Evolutionary conservation across 2,888 invertebrate species (phyloP), one percentile per base, ranked within the genome.

Genomic region (Conchocele bisecta): DNA sequence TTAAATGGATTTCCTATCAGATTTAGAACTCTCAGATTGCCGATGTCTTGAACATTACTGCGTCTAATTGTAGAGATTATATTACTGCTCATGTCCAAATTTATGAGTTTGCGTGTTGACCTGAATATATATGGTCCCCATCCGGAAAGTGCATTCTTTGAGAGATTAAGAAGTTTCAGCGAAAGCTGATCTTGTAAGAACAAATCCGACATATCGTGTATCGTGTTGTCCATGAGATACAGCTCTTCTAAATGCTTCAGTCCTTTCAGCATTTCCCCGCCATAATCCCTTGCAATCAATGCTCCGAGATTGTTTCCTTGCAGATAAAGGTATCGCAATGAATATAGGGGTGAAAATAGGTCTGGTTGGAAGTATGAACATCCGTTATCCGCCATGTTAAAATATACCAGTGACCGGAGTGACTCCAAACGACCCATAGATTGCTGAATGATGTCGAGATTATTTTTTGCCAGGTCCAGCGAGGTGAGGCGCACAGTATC

Each of bases 1-100:
- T 95, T 94, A 83, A 97, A 92, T 46, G 97, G 97, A 92, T 97
- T 97, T 89, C 96, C 97, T 96, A 93, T 95, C 67, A 97, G 92
- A 48, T 77, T 74, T 15, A 91, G 80, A 20, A 75, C 79, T 24
- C 85, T 95, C 81, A 97, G 92, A 74, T 94, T 94, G 7, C 17
- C 94, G 74, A 97, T 93, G 90, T 97, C 96, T 29, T 85, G 75
- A 46, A 91, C 82, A 20, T 90, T 88, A 31, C 85, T 83, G 9
- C 82, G 74, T 22, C 87, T 87, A 11, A 91, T 82, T 57, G 84
- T 83, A 22, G 88, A 81, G 28, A 91, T 86, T 20, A 82, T 64
- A 72, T 91, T 91, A 39, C 86, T 75, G 22, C 83, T 82, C 3
- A 91, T 64, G 67, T 88, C 83, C 0, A 91, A 76, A 9, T 24